Evolutionary conservation across 2,888 invertebrate species (phyloP).

Genomic region (Beris morrisii): DNA sequence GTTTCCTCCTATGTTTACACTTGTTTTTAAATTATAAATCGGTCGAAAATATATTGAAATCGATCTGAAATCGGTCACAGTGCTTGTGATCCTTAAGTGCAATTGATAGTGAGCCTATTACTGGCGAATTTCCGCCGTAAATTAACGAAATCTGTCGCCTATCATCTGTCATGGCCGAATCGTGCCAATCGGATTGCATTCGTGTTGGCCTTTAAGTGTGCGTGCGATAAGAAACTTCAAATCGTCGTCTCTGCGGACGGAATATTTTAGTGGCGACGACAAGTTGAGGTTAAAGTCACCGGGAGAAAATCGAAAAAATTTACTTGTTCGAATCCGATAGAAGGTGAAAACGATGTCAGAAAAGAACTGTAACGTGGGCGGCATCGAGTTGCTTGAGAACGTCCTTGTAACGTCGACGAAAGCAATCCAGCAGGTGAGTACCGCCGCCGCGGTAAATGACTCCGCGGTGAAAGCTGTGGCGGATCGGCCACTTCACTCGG

Average conservation of each 20-base stretch:
- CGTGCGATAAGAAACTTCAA: constrained; percentile 16
- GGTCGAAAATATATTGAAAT: too few species aligned
- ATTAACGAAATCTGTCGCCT: too few species aligned
- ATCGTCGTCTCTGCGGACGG: not conserved
- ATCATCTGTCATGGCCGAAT: not conserved
- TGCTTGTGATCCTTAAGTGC: too few species aligned
- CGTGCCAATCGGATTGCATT: not conserved
- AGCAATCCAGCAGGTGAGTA: not conserved
- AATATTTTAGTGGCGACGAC: not conserved
- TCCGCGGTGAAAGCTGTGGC: not conserved
- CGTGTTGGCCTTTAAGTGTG: constrained; percentile 11
- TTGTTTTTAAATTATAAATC: too few species aligned
- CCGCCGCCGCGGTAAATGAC: not conserved
- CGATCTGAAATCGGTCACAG: too few species aligned
- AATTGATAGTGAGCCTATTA: too few species aligned
- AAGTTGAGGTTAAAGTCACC: constrained; percentile 1
- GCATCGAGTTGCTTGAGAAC: not conserved
- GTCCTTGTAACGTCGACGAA: not conserved
- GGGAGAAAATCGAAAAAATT: not conserved
- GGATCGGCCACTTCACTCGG: not conserved
- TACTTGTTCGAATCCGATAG: not conserved
- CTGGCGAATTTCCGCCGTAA: too few species aligned
- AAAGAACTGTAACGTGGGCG: not conserved
- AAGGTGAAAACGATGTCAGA: not conserved
- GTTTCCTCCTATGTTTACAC: too few species aligned